Base-by-base conservation (phyloP, 2,113 vertebrate genomes). In the Anser cygnoides region DNA sequence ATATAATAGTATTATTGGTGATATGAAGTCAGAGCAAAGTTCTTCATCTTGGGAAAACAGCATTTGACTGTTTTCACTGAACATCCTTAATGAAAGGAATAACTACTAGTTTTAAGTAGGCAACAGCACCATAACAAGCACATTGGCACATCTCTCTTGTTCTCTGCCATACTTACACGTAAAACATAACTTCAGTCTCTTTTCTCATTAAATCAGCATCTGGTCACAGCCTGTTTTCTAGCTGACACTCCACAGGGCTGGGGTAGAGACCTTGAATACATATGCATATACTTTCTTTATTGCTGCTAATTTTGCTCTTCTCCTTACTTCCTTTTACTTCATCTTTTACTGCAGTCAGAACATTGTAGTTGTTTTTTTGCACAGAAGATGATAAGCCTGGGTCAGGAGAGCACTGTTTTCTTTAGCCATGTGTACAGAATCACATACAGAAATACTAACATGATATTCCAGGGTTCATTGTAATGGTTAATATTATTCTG, bases 381-480 rank as follows among this genome's bases (percentile, higher is more conserved):
- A 77, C 39, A 68, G 20, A 86, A 2, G 3, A 31, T 54, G 35
- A 29, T 33, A 49, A 43, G 1, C 6, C 33, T 89, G 86, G 15
- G n/a, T 43, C 20, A 7, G 44, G 19, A 62, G 20, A 73, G 13
- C 7, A 6, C 3, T 1, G 29, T 73, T 70, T 73, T 90, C 25
- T 82, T 71, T 62, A 58, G 63, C 55, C 49, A 1, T 50, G 7
- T 43, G 20, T 10, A 8, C 2, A 0, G 2, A 87, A 67, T 17
- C 7, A 5, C 10, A 2, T 28, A 15, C 25, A 90, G n/a, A 76
- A 68, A 54, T 76, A 66, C 46, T 35, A 33, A 35, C 46, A 13
- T 4, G 4, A 26, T 66, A 33, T 67, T 87, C 13, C n/a, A 22
- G 37, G 49, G 7, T 43, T 90, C 11, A 13, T 6, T 67, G 0